phyloP scores from a whole-genome alignment of 2,888 invertebrate genomes.

The Cryptops parisi region DNA sequence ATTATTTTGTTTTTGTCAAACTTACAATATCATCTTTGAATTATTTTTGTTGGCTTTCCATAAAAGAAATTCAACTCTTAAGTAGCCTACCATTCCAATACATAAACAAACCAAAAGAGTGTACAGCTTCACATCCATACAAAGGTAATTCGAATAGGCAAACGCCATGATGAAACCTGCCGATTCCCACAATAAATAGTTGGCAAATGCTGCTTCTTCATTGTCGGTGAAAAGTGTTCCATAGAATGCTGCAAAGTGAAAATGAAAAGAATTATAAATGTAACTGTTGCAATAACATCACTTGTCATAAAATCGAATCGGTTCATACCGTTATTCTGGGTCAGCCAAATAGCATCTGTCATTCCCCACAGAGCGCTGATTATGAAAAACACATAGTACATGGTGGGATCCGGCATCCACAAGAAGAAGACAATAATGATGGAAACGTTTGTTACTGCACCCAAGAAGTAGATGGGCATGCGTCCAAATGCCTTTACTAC shows the following conservation, averaged over 20 bases:
- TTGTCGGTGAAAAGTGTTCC: slow-evolving; percentile 17
- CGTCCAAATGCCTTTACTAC: slow-evolving; percentile 85
- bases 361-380: slow-evolving; percentile 88
- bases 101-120: slow-evolving; percentile 60
- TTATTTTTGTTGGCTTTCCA: no score
- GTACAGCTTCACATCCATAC: slow-evolving; percentile 71
- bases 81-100: slow-evolving; percentile 57
- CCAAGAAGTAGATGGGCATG: slow-evolving; percentile 60
- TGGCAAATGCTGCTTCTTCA: slow-evolving; percentile 17
- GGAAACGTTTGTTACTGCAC: slow-evolving; percentile 57
- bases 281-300: background rate
- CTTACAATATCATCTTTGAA: no score
- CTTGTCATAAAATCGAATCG: no score
- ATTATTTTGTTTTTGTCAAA: no score
- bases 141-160: slow-evolving; percentile 72
- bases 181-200: slow-evolving; percentile 48
- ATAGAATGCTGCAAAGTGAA: slow-evolving; percentile 16
- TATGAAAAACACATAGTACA: slow-evolving; percentile 66
- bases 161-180: slow-evolving; percentile 80
- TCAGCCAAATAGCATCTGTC: slow-evolving; percentile 95
- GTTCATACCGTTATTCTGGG: slow-evolving; percentile 87
- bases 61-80: slow-evolving; percentile 15
- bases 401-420: slow-evolving; percentile 72
- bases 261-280: background rate
- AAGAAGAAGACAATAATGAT: slow-evolving; percentile 64